Percentiles rank a stretch among this genome's conserved stretches.
These are phyloP conservation scores for Eristalis pertinax DNA, from an alignment of 2,888 invertebrate genomes.

Conservation along the genomic window DNA sequence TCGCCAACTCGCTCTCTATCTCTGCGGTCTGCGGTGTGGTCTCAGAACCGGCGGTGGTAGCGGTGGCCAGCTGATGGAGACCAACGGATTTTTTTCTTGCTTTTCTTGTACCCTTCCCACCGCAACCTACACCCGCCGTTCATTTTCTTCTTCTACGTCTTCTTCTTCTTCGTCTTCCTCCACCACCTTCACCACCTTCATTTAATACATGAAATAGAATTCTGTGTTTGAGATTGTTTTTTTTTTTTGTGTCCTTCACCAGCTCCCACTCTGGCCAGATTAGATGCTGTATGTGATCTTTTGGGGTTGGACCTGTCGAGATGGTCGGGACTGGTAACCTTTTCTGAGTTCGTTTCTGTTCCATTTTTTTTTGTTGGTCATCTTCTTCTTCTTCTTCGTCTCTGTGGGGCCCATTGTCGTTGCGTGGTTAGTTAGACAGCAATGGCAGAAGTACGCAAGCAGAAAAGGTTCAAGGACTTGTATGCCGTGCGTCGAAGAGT, in stretches of 20 bases:
- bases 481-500: conserved; percentile 24
- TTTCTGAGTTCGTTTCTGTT: background rate
- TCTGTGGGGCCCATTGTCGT: conserved; percentile 25
- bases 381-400: background rate
- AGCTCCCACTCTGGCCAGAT: conserved; percentile 9
- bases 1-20: background rate
- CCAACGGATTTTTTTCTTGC: conserved; percentile 17
- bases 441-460: conserved; percentile 22
- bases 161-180: background rate
- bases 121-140: background rate
- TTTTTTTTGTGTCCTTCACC: too few species aligned
- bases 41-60: background rate
- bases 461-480: conserved; percentile 47
- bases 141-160: background rate
- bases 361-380: background rate
- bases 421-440: conserved; percentile 46
- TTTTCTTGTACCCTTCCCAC: background rate
- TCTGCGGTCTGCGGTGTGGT: conserved; percentile 32
- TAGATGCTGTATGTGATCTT: conserved; percentile 29
- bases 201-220: conserved; percentile 34
- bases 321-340: conserved; percentile 7
- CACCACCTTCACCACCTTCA: conserved; percentile 19
- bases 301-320: background rate
- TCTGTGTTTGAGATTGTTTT: conserved; percentile 21
- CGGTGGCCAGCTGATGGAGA: conserved; percentile 46